phyloP scores from a whole-genome alignment of 1,140 invertebrate species.

The Coelopa frigida region DNA sequence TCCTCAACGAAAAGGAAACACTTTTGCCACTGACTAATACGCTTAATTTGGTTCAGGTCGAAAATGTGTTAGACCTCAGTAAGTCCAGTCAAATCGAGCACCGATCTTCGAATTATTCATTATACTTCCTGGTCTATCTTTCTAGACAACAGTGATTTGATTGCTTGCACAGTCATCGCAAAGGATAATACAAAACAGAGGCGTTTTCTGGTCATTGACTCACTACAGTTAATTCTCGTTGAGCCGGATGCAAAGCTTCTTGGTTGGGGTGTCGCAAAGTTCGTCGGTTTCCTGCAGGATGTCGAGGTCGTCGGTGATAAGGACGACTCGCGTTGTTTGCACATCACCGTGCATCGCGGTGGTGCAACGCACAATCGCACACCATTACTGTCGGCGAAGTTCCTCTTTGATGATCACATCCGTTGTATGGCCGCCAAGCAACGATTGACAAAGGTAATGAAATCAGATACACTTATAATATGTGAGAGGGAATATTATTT shows the following conservation, averaged over 20 bases:
- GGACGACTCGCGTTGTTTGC: slow-evolving; percentile 91
- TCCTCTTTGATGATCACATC: slow-evolving; percentile 98
- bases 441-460: slow-evolving; percentile 63
- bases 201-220: slow-evolving; percentile 91
- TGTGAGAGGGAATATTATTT: not conserved
- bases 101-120: not conserved
- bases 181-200: slow-evolving; percentile 85
- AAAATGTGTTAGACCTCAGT: slow-evolving; percentile 92
- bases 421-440: slow-evolving; percentile 94
- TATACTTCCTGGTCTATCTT: slow-evolving; percentile 16
- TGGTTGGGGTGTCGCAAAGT: slow-evolving; percentile 95
- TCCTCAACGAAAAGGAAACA: slow-evolving; percentile 75
- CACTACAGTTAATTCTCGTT: slow-evolving; percentile 89
- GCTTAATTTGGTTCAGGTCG: slow-evolving; percentile 81
- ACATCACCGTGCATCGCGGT: slow-evolving; percentile 84
- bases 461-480: slow-evolving; percentile 1
- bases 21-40: slow-evolving; percentile 89
- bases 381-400: slow-evolving; percentile 81
- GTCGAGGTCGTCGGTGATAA: slow-evolving; percentile 82
- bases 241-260: slow-evolving; percentile 88
- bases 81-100: slow-evolving; percentile 39
- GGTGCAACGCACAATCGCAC: slow-evolving; percentile 57
- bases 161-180: slow-evolving; percentile 87
- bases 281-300: slow-evolving; percentile 82
- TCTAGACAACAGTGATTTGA: slow-evolving; percentile 93